Evolutionary conservation across 1,140 invertebrate genomes (phyloP).

Genomic region (Phymastichus coffea): DNA sequence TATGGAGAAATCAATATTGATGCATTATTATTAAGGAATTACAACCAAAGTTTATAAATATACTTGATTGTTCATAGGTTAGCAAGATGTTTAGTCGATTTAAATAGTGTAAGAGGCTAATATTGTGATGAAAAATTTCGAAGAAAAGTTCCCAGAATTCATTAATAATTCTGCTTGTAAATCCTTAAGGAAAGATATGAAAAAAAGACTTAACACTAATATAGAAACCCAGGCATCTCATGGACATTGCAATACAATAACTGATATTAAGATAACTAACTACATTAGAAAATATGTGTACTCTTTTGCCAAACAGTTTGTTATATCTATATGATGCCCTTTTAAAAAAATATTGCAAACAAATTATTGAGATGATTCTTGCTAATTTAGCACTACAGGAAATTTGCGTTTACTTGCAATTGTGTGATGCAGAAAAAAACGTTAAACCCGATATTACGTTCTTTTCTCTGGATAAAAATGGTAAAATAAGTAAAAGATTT

Average conservation of each 20-base stretch:
- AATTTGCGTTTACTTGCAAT: slow-evolving; percentile 73
- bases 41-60: not conserved
- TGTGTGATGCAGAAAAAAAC: slow-evolving; percentile 60
- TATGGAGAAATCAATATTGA: slow-evolving; percentile 4
- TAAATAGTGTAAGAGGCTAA: slow-evolving; percentile 73
- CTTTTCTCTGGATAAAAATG: slow-evolving; percentile 48
- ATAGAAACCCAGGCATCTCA: slow-evolving; percentile 26
- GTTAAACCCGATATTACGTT: slow-evolving; percentile 25
- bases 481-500: slow-evolving; percentile 63
- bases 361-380: slow-evolving; percentile 75
- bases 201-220: slow-evolving; percentile 55
- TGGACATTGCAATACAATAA: slow-evolving; percentile 96
- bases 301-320: slow-evolving; percentile 65
- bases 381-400: slow-evolving; percentile 76
- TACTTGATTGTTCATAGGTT: slow-evolving; percentile 51
- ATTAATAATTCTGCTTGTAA: slow-evolving; percentile 65
- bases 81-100: slow-evolving; percentile 76
- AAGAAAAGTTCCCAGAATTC: slow-evolving; percentile 69
- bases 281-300: slow-evolving; percentile 86
- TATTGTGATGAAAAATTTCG: slow-evolving; percentile 67
- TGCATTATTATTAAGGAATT: slow-evolving; percentile 1
- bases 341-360: slow-evolving; percentile 72
- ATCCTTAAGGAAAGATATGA: slow-evolving; percentile 75
- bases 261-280: slow-evolving; percentile 96
- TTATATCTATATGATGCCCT: slow-evolving; percentile 71